Evolutionary conservation across 2,113 vertebrate species (phyloP).

Genomic region (Okapia johnstoni): DNA sequence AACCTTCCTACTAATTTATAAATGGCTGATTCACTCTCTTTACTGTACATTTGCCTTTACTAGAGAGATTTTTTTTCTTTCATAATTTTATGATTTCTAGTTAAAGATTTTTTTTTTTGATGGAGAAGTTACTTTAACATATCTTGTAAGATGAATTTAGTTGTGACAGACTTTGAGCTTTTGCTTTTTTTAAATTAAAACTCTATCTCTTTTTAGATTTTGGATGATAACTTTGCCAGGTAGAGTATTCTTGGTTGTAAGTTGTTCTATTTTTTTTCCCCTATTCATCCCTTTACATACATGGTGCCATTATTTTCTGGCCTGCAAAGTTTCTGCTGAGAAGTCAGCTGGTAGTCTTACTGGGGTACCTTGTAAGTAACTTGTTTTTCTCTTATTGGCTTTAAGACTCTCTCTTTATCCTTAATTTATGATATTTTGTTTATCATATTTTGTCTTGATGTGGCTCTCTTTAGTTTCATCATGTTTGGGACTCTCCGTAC

Average conservation of each 20-base stretch:
- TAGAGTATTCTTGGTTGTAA: neutral
- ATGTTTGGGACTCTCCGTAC: neutral
- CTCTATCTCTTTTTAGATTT: neutral
- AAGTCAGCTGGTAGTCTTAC: neutral
- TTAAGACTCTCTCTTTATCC: neutral
- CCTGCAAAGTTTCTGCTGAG: neutral
- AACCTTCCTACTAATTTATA: neutral
- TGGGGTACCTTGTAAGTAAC: neutral
- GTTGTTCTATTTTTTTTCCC: neutral
- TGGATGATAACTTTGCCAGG: neutral
- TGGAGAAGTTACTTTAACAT: neutral
- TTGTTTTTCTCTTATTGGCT: neutral
- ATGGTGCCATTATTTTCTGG: neutral
- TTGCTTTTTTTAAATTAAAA: neutral
- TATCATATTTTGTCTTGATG: neutral
- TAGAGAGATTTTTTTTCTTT: neutral
- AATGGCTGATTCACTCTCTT: neutral
- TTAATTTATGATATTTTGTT: neutral
- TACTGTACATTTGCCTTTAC: neutral
- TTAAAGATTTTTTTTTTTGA: neutral
- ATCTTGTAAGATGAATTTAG: neutral
- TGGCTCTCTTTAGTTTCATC: neutral
- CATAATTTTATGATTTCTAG: neutral
- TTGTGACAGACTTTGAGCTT: neutral
- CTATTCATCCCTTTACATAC: neutral